phyloP scores from a whole-genome alignment of 1,140 invertebrate genomes.

The Ceratitis capitata region DNA sequence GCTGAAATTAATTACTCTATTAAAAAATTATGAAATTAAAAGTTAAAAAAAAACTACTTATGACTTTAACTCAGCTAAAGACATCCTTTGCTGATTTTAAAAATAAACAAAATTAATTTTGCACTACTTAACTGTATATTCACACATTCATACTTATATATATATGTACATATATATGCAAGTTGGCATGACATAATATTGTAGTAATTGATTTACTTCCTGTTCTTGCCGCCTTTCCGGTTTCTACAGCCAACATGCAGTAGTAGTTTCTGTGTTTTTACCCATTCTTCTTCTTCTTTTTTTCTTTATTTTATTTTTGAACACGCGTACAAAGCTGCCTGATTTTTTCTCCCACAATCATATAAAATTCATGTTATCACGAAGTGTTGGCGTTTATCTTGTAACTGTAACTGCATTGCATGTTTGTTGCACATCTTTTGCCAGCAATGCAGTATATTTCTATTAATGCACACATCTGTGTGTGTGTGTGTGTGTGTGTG shows the following conservation, averaged over 20 bases:
- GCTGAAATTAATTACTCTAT: too few species aligned
- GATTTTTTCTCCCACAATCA: not conserved
- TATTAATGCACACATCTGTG: not conserved
- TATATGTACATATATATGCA: too few species aligned
- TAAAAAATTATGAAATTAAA: not conserved
- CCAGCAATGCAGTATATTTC: not conserved
- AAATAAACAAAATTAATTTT: too few species aligned
- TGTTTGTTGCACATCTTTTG: not conserved
- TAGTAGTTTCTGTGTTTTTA: too few species aligned
- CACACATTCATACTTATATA: too few species aligned
- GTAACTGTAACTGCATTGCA: conserved; percentile 13
- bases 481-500: not conserved
- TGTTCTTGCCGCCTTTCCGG: not conserved
- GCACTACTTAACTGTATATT: too few species aligned
- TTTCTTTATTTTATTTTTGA: not conserved
- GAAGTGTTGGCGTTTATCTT: conserved; percentile 19
- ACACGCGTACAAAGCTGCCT: not conserved
- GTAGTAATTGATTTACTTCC: conserved; percentile 3
- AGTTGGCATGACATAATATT: not conserved
- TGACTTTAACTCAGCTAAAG: not conserved
- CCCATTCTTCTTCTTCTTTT: not conserved
- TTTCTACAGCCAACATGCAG: not conserved
- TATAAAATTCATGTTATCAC: conserved; percentile 2
- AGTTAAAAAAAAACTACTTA: not conserved
- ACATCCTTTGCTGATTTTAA: too few species aligned